These are phyloP conservation scores for Aurelia aurita DNA, from an alignment of 30 jellyfish, hydroid and myxozoan species.

Conservation along the genomic window DNA sequence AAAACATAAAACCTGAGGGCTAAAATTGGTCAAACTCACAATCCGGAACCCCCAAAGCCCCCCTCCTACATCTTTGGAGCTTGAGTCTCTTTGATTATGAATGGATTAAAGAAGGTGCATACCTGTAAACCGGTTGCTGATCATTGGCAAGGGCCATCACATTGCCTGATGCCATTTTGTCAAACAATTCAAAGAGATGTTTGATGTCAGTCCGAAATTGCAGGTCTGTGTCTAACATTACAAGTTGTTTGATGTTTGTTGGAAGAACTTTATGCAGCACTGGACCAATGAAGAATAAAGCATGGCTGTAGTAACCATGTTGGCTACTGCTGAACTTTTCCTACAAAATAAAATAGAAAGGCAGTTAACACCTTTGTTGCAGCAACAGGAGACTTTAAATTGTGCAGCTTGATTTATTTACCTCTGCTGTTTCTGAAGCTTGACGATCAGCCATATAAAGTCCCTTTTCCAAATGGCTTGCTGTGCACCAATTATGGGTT, in stretches of 20 bases:
- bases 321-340: slow-evolving; percentile 74
- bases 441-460: no score
- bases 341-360: slow-evolving; percentile 27
- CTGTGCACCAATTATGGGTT: no score
- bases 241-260: slow-evolving; percentile 23
- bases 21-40: no score
- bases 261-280: slow-evolving; percentile 82
- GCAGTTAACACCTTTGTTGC: neutral
- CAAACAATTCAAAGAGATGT: slow-evolving; percentile 63
- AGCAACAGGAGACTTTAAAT: neutral
- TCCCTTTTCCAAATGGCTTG: no score
- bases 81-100: neutral
- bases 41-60: no score
- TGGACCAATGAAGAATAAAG: slow-evolving; percentile 72
- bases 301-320: slow-evolving; percentile 76
- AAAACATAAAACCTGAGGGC: no score
- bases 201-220: slow-evolving; percentile 72
- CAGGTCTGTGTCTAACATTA: slow-evolving; percentile 88
- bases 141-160: slow-evolving; percentile 92
- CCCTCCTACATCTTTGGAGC: no score
- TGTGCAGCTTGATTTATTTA: no score
- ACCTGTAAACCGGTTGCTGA: slow-evolving; percentile 90
- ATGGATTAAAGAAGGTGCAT: neutral
- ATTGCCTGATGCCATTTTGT: slow-evolving; percentile 51
- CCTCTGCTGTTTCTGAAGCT: no score